Base-by-base conservation (phyloP, 1,140 invertebrate species). In the Dufourea novaeangliae region DNA sequence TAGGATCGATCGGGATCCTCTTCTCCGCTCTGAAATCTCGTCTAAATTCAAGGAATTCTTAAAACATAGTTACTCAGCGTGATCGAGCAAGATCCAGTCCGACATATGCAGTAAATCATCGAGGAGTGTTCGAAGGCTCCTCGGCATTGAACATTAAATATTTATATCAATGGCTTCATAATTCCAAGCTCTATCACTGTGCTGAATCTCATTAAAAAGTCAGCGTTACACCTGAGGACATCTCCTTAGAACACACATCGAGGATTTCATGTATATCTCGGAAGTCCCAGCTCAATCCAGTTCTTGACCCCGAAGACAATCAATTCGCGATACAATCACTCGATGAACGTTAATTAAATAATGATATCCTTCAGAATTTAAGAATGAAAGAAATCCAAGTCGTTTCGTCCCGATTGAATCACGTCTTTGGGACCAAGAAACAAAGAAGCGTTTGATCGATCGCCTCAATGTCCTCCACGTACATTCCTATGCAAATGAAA, bases 21-120 rank as follows among this genome's bases (percentile, higher is more conserved):
- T 14, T 10, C 4, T 7, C 41, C 29, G 2, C 10, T 52, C 17
- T 29, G 22, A 73, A 69, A 73, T 44, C 29, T 41, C n/a, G 6
- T 78, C 64, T 25, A 50, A 79, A 79, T 83, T 75, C 69, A 74
- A 83, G 76, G 61, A 79, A 79, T 12, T 1, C 64, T 46, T 66
- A n/a, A 32, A 37, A 34, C 22, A 17, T 50, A 50, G 20, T 50
- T 50, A n/a, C 34, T 37, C 20, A 17, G 20, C n/a, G n/a, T n/a
- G 46, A 17, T 6, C 46, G 46, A 50, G 46, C 46, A 50, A 7
- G 4, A n/a, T 50, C 46, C 8, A n/a, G n/a, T n/a, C n/a, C n/a
- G n/a, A n/a, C n/a, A n/a, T n/a, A n/a, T n/a, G n/a, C n/a, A n/a
- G n/a, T n/a, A n/a, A n/a, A n/a, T n/a, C n/a, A n/a, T n/a, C n/a